Evolutionary conservation across 2,113 vertebrate species (phyloP).

Genomic region (Ochotona princeps): DNA sequence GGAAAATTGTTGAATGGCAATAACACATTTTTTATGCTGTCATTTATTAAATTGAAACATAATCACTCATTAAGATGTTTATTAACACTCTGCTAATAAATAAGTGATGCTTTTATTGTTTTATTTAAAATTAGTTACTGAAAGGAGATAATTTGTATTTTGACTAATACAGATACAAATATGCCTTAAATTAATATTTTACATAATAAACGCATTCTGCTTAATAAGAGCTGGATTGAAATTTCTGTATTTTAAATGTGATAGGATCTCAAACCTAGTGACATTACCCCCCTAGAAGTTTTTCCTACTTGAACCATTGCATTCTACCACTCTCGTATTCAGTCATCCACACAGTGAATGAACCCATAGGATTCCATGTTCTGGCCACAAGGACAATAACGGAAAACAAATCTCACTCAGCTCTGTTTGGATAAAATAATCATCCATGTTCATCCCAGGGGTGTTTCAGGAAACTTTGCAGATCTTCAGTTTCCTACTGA

Average conservation of each 20-base stretch:
- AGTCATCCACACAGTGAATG: background rate
- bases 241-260: conserved; percentile 16
- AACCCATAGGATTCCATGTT: conserved; percentile 17
- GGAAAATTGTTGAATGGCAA: background rate
- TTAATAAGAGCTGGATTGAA: background rate
- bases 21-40: background rate
- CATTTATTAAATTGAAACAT: background rate
- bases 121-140: background rate
- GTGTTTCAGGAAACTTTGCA: conserved; percentile 58
- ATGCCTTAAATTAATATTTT: background rate
- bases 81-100: conserved; percentile 29
- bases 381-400: conserved; percentile 32
- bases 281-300: conserved; percentile 17
- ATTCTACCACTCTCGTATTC: background rate
- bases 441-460: conserved; percentile 43
- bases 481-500: conserved; percentile 58
- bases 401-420: conserved; percentile 37
- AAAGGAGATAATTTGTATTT: background rate
- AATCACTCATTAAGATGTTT: background rate
- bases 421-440: conserved; percentile 61
- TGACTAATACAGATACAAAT: background rate
- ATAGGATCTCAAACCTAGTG: background rate
- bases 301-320: background rate
- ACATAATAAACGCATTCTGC: background rate
- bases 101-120: conserved; percentile 22